Base-by-base conservation (phyloP, 1,140 invertebrate genomes). In the Sinella curviseta region DNA sequence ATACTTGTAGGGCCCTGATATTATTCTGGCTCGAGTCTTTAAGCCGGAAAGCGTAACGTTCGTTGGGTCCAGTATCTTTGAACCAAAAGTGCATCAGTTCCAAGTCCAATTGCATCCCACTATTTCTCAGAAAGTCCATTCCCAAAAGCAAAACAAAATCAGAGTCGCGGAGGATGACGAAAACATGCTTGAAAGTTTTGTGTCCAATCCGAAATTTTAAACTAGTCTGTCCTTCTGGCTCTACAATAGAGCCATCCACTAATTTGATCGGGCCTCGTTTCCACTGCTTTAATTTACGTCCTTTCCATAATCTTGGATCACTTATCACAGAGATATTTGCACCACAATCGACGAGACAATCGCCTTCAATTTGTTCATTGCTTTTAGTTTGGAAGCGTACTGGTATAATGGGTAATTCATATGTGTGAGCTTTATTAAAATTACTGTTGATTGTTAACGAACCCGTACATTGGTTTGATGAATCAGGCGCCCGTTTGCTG, bases 111-210 rank as follows among this genome's bases (percentile, higher is more conserved):
- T 39, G 20, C 3, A 54, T 14, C 17, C 65, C 48, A 39, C 30
- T 33, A 26, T 76, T 24, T 26, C 60, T 28, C 16, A 80, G n/a
- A 39, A 80, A 80, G 17, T 80, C 78, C 36, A 77, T 55, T 0
- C 78, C 78, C 26, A 80, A 28, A 17, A 80, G 57, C 57, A 60
- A 14, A n/a, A n/a, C 24, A 60, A 60, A 60, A n/a, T 60, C 57
- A n/a, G 8, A 60, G 57, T 26, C 24, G 57, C 8, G 57, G 12
- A 60, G 12, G 14, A 60, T n/a, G 14, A 60, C 57, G 24, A 60
- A 60, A 4, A 4, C 24, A 4, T 60, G 57, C 8, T 8, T 60
- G 24, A 60, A 60, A n/a, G 12, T 16, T 60, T 60, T 60, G 24
- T 60, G 3, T 4, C 14, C 57, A 17, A 60, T 12, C 14, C 24